Base-by-base conservation (phyloP, 2,888 invertebrate species). In the Ligdia adustata region DNA sequence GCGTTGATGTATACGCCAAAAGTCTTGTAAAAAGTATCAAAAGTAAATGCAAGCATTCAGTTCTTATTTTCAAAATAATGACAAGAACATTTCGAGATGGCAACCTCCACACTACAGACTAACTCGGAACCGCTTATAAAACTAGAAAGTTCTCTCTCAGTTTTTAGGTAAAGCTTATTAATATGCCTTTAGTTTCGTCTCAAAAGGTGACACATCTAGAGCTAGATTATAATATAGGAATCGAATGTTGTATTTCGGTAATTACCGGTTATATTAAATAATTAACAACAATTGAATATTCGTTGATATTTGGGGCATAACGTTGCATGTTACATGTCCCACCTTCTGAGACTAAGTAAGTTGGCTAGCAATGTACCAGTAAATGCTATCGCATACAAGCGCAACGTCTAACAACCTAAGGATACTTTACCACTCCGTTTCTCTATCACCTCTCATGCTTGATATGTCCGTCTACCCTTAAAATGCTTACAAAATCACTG, bases 91-190 rank as follows among this genome's bases (percentile, higher is more conserved):
- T 59, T 61, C 56, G 43, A 58, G 52, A 70, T 78, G 81, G 80
- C 84, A 84, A 82, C 80, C 75, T 71, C 72, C 72, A 69, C 69
- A 24, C 47, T 74, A 73, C 58, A 52, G 12, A 51, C 64, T 66
- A 72, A 69, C 69, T 72, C 66, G 68, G 74, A 77, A 78, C 66
- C 65, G 40, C 79, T 87, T 83, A 84, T 52, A 76, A 69, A 69
- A 69, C 79, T 82, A 83, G 56, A 75, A 79, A 79, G 68, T 79
- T 88, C 85, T 88, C 88, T 88, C 88, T 87, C 85, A 72, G 67
- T 82, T 67, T 66, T 79, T 80, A 79, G 64, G 60, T 76, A 57
- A 77, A 78, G 77, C 79, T 79, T 74, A 22, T 6, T 4, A 70
- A 66, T 62, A 54, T 53, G 58, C 60, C 72, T 60, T 63, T 4